Evolutionary conservation across 2,113 vertebrate species (phyloP), one percentile per base, ranked within the genome.

Genomic region (Ceyx margarethae): DNA sequence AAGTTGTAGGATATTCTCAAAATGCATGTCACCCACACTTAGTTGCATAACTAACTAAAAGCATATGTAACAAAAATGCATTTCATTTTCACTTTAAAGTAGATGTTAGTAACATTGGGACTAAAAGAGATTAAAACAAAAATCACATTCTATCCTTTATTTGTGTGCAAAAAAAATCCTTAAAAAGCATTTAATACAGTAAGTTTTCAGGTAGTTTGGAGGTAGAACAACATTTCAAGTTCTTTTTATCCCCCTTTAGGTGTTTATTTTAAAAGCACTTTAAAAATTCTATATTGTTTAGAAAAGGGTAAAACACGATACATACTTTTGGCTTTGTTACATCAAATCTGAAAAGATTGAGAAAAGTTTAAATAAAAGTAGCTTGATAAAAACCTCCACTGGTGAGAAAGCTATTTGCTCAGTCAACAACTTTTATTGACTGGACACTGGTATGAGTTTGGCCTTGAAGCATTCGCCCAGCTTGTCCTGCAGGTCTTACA

Each of bases 391-490:
- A 86, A 26, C 4, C 62, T 37, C 50, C 53, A 69, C 5, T 0
- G 6, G 20, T 77, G 60, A 93, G 66, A 57, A 76, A 80, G 35
- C 37, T 3, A 67, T 8, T 82, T 35, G 48, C 42, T 98, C 92
- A 99, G 90, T 99, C 98, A 82, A 99, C 98, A 77, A 99, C 98
- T 97, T 99, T 99, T 95, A 99, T 99, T 80, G 98, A 98, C 90
- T 98, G 98, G 65, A 98, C 60, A 35, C 95, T 97, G 84, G 94
- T 89, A 45, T 66, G 97, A 75, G 91, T 85, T 58, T 96, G 97
- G 33, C 93, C 51, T 31, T 98, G 98, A 26, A 93, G 78, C 51
- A 95, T 54, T 95, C 96, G 96, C 73, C 96, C 89, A 66, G 72
- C 96, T 81, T 96, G 97, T 90, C 98, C 98, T 2, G 98, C 93